Conservation (phyloP, 1,140 invertebrate species). For the Holotrichia oblita region DNA sequence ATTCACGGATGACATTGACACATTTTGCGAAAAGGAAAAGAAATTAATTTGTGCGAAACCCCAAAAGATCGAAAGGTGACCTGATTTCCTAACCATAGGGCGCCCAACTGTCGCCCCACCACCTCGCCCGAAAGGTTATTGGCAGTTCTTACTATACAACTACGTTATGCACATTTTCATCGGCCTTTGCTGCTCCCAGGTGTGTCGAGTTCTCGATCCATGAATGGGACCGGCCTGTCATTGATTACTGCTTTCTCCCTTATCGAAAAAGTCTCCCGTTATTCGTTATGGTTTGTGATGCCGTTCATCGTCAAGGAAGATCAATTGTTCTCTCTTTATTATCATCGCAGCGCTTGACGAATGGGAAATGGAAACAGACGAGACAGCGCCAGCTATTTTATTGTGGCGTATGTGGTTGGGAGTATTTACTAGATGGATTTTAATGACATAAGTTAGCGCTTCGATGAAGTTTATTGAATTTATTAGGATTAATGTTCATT, state of each 20-base stretch:
- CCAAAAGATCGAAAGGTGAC: background rate
- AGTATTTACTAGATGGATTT: too few species aligned
- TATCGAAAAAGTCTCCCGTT: background rate
- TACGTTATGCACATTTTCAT: background rate
- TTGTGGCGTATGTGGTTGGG: too few species aligned
- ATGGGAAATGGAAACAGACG: background rate
- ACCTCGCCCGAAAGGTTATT: constrained; percentile 15
- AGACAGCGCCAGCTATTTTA: background rate
- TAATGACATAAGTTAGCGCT: too few species aligned
- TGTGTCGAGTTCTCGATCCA: background rate
- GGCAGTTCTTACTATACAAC: background rate
- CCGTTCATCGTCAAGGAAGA: background rate
- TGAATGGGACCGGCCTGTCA: constrained; percentile 27
- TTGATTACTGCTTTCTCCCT: constrained; percentile 22
- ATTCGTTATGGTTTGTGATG: background rate
- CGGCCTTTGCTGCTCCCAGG: too few species aligned
- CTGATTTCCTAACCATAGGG: background rate
- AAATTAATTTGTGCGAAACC: too few species aligned
- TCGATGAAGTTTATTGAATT: too few species aligned
- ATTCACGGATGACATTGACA: too few species aligned
- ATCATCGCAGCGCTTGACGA: background rate
- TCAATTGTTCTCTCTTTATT: background rate
- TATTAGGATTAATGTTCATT: too few species aligned
- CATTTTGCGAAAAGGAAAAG: too few species aligned
- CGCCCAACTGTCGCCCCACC: background rate